phyloP scores from a whole-genome alignment of 2,888 invertebrate genomes.

The Argyra leucocephala region DNA sequence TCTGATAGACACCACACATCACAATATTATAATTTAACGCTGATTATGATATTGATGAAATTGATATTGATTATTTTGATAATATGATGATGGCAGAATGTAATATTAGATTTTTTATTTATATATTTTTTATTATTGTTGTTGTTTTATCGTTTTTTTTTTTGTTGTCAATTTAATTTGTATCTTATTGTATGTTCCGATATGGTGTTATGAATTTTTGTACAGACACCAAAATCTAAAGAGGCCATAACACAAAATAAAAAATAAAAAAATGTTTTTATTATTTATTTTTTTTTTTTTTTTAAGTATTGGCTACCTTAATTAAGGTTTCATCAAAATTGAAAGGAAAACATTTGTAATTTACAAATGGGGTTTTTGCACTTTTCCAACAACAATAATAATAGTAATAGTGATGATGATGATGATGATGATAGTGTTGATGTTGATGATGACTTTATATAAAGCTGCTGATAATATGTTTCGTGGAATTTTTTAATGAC shows the following conservation, averaged over 20 bases:
- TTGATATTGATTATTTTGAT: background rate
- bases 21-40: background rate
- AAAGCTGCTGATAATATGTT: too few species aligned
- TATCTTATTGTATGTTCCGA: too few species aligned
- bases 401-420: too few species aligned
- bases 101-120: background rate
- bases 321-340: conserved; percentile 4
- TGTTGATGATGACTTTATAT: too few species aligned
- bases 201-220: background rate
- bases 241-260: background rate
- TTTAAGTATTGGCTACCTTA: background rate
- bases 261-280: too few species aligned
- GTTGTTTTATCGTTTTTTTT: too few species aligned
- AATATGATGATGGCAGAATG: background rate
- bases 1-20: too few species aligned
- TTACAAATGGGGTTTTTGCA: background rate
- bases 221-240: background rate
- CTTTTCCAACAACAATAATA: background rate
- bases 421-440: too few species aligned
- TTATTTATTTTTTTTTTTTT: background rate
- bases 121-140: too few species aligned
- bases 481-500: too few species aligned
- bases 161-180: too few species aligned
- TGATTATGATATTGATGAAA: background rate
- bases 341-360: background rate